Evolutionary conservation across 2,797 vertebrate genomes (phyloP), one percentile per base, ranked within the genome.

Genomic region (Arnoldichthys spilopterus): DNA sequence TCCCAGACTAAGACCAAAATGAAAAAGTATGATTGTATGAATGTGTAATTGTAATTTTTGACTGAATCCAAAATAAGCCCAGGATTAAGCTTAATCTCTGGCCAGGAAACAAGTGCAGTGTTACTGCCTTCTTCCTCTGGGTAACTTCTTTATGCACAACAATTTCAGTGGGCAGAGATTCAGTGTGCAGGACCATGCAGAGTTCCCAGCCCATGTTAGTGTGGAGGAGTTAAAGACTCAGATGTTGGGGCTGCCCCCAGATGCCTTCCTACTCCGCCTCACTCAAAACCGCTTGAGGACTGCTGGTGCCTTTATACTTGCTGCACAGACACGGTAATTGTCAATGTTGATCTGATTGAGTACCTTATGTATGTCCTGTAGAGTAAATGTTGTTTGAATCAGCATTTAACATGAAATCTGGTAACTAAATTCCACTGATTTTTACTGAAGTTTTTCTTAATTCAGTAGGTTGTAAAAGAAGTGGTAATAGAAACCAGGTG

Each of bases 211-310:
- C 53, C 86, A 91, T 0, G 91, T 95, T 49, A 86, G 74, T n/a
- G 73, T 88, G 0, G 86, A 91, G 78, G 77, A 79, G 4, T 70
- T 95, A 45, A 91, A 90, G 47, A 83, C 89, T 0, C 77, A 90
- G 18, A 32, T 79, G 24, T 82, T 92, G 58, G 87, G 90, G 78
- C 84, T 94, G 5, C 93, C 93, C 0, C 20, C 86, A 11, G 78
- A 91, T 1, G 90, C 90, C 32, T 93, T 95, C 82, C 64, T 93
- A 70, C 86, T 95, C 0, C 89, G 73, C 51, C 88, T 95, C 16
- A 87, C 88, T 4, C 83, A 81, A 24, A 92, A 89, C 82, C 87
- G 91, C 24, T 83, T 45, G 0, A 87, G 89, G 32, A 80, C 79
- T 1, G 84, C 85, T 0, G 88, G 86, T 0, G 88, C 89, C 30